Conservation (phyloP, 2,797 vertebrate genomes). For the Anabacerthia variegaticeps region DNA sequence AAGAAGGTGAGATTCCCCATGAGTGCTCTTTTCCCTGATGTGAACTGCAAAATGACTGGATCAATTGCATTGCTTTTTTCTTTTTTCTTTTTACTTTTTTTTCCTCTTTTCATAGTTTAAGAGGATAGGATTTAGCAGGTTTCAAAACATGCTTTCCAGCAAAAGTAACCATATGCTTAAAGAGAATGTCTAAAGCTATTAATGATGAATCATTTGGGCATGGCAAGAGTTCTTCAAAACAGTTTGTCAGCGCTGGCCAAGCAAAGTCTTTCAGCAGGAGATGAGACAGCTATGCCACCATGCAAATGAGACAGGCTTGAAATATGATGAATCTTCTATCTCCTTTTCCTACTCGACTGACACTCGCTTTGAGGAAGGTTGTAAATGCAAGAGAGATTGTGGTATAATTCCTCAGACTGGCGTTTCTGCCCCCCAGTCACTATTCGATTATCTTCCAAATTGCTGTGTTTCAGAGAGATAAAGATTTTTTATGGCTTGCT, state of each 20-base stretch:
- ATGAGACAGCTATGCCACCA: slow-evolving; percentile 84
- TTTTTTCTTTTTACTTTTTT: background rate
- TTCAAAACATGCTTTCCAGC: slow-evolving; percentile 48
- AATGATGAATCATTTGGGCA: slow-evolving; percentile 54
- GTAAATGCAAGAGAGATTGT: slow-evolving; percentile 99
- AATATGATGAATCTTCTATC: slow-evolving; percentile 93
- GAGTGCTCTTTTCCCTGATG: background rate
- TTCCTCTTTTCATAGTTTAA: background rate
- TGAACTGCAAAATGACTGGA: slow-evolving; percentile 19
- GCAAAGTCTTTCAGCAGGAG: slow-evolving; percentile 78
- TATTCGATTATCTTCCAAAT: slow-evolving; percentile 99
- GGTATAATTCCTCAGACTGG: slow-evolving; percentile 99
- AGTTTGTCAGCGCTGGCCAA: slow-evolving; percentile 50
- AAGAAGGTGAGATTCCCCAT: slow-evolving; percentile 79
- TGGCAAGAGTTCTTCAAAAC: slow-evolving; percentile 64
- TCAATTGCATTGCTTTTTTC: background rate
- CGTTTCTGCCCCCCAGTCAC: slow-evolving; percentile 99
- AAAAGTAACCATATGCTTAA: slow-evolving; percentile 46
- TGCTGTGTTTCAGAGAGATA: slow-evolving; percentile 99
- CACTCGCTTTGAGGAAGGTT: slow-evolving; percentile 97
- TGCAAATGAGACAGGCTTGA: slow-evolving; percentile 87
- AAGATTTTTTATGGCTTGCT: slow-evolving; percentile 99
- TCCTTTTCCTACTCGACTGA: slow-evolving; percentile 90
- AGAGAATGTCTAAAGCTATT: slow-evolving; percentile 64
- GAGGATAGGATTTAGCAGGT: slow-evolving; percentile 28